phyloP scores from a whole-genome alignment of 2,113 vertebrate species.

The Nothoprocta pentlandii region DNA sequence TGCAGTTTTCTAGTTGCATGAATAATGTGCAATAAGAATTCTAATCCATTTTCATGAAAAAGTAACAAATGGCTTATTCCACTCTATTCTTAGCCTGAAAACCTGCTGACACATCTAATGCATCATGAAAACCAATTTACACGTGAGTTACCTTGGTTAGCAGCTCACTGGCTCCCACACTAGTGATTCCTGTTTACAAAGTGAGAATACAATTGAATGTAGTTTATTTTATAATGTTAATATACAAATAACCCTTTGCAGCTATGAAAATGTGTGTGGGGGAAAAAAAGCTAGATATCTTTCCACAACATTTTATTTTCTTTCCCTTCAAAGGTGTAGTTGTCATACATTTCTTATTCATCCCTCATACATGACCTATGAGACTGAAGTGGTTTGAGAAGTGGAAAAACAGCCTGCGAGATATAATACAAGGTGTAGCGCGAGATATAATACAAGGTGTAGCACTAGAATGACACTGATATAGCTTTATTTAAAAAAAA shows the following conservation, averaged over 20 bases:
- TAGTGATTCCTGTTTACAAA: constrained; percentile 3
- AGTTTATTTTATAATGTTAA: background rate
- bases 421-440: background rate
- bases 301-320: background rate
- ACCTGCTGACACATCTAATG: constrained; percentile 51
- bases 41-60: constrained; percentile 26
- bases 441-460: background rate
- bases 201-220: background rate
- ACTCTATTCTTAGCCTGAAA: constrained; percentile 46
- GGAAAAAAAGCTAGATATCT: background rate
- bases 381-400: background rate
- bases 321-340: background rate
- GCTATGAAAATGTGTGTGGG: background rate
- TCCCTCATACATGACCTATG: background rate
- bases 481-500: background rate
- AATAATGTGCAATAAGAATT: constrained; percentile 32
- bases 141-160: constrained; percentile 48
- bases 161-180: background rate
- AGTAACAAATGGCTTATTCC: background rate
- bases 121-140: constrained; percentile 28
- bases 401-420: background rate
- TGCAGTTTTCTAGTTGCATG: constrained; percentile 53
- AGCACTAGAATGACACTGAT: background rate
- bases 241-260: background rate
- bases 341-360: background rate